Evolutionary conservation across 2,113 vertebrate genomes (phyloP), one percentile per base, ranked within the genome.

Genomic region (Aldabrachelys gigantea): DNA sequence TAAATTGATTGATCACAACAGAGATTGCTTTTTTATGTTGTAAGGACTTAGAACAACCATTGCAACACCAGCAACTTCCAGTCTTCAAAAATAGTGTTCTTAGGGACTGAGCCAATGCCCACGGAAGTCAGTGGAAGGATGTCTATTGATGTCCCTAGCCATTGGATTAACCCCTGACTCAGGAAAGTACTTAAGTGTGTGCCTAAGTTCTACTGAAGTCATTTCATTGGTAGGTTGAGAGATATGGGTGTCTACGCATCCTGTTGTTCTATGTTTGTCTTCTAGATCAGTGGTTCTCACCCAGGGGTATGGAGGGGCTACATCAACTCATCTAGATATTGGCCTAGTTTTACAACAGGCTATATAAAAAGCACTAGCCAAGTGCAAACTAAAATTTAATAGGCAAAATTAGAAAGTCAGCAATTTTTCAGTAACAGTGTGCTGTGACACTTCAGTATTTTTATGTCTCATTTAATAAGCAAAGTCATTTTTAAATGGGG

Each of bases 1-100:
- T 80, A 65, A 90, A 96, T 95, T 90, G 94, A 92, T 87, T 78
- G 57, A 89, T 19, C 19, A 31, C 11, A 94, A 90, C 87, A 95
- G 90, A 82, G 87, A 85, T n/a, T 16, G 78, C 29, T 90, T 52
- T 76, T 91, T 92, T 89, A 80, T 80, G 27, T 27, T 94, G 14
- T n/a, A 29, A 50, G 82, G 78, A 91, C 78, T 4, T 24, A 75
- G 35, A 88, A 38, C 52, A 81, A 83, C 35, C 50, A 82, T 85
- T 89, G 9, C 79, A 52, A 21, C 31, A 21, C 31, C 6, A 11
- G 8, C 29, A 31, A 52, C 10, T 11, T 80, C 53, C 3, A 14
- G 41, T 78, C 49, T 41, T 44, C 31, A 80, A 47, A 38, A 56
- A 29, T 86, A 54, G 72, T 82, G 49, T 27, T 82, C 54, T 21